These are phyloP conservation scores for Nephrotoma appendiculata DNA, from an alignment of 2,888 invertebrate genomes.

Conservation along the genomic window DNA sequence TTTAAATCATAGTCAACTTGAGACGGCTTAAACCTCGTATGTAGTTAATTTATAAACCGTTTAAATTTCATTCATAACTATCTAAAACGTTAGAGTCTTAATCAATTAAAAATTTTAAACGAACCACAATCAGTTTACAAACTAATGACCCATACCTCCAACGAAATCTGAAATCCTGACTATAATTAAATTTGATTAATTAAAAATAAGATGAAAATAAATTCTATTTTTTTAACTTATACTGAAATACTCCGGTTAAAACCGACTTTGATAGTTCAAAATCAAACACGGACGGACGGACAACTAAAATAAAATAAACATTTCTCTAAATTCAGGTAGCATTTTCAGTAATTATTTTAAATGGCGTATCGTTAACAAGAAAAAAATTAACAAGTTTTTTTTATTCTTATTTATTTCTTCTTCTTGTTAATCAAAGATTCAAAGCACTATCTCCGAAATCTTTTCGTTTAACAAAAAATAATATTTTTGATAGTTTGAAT, in stretches of 20 bases:
- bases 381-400: slow-evolving; percentile 2
- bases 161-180: not conserved
- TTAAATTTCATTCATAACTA: not conserved
- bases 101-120: not conserved
- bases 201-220: not conserved
- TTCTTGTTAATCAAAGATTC: not conserved
- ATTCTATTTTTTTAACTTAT: not conserved
- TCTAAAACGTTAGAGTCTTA: not conserved
- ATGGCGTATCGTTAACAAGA: slow-evolving; percentile 4
- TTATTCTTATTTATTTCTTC: slow-evolving; percentile 2
- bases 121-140: not conserved
- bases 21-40: not conserved
- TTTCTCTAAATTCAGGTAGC: not conserved
- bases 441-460: not conserved
- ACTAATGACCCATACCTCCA: not conserved
- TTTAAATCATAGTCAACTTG: not conserved
- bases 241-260: not conserved
- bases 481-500: not conserved
- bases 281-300: not conserved
- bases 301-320: not conserved
- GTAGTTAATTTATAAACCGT: not conserved
- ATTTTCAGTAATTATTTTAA: slow-evolving; percentile 1
- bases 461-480: not conserved
- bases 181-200: not conserved
- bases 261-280: not conserved